Base-by-base conservation (phyloP, 2,113 vertebrate genomes). In the Planiliza haematocheilus region DNA sequence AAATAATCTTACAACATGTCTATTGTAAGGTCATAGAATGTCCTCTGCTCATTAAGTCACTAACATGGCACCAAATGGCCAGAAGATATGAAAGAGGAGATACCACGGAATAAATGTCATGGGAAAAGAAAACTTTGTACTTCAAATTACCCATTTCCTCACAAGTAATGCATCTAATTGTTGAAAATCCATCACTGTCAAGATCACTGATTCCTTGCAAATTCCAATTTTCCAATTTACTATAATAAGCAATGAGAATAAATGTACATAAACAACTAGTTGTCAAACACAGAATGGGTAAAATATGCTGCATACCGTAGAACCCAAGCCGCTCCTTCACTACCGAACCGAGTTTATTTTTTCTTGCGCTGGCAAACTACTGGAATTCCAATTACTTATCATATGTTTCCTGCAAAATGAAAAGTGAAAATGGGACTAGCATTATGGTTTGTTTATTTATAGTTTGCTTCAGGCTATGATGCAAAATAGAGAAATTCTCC, bases 401-500 rank as follows among this genome's bases (percentile, higher is more conserved):
- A 42, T 30, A 16, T 62, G 9, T 52, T 63, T 41, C 42, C n/a
- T 70, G 58, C 63, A 76, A 30, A 86, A 86, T 83, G 42, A 68
- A 66, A 87, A 58, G 20, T 51, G 38, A 60, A 82, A 65, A 76
- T 20, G 39, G 8, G 74, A 50, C 37, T 74, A 20, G 38, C 5
- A 2, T 49, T 59, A 34, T 38, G 38, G 57, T 65, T 76, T 77
- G 14, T 61, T 80, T 64, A 51, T 78, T 63, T 61, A 2, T 65
- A 30, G 24, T 48, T 51, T 51, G 38, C 72, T 64, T 39, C 21
- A 8, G 41, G 70, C 60, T 38, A 41, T 20, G 67, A 77, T 74
- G 46, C 64, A 87, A 82, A 88, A 74, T n/a, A 46, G 41, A 53
- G 41, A 81, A 75, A 50, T 48, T 56, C 55, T 71, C 52, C 46